These are phyloP conservation scores for Sarotherodon lohbergeri DNA, from an alignment of 2,113 vertebrate species.

Conservation along the genomic window DNA sequence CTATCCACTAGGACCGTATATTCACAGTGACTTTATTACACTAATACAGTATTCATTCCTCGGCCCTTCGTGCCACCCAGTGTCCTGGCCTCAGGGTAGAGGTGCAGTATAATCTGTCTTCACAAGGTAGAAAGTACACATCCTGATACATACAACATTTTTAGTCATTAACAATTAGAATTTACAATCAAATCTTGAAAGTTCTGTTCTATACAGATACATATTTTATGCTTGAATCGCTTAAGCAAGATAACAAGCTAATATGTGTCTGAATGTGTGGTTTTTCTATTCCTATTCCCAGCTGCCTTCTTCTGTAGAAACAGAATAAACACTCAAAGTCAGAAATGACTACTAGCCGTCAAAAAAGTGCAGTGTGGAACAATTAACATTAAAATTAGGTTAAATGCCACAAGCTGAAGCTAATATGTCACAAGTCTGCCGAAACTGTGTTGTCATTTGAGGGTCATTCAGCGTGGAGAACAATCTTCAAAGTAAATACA, in stretches of 20 bases:
- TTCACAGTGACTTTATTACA: conserved; percentile 34
- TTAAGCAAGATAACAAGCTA: not conserved
- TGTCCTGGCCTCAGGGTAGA: not conserved
- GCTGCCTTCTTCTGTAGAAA: not conserved
- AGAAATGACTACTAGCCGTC: not conserved
- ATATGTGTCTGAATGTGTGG: not conserved
- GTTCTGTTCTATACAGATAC: not conserved
- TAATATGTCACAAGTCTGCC: not conserved
- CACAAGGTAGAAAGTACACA: not conserved
- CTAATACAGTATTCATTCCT: conserved; percentile 37
- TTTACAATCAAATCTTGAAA: not conserved
- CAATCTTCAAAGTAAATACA: not conserved
- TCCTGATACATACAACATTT: not conserved
- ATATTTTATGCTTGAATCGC: not conserved
- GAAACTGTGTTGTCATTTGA: not conserved
- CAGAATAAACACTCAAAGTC: not conserved
- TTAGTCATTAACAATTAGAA: not conserved
- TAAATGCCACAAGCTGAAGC: not conserved
- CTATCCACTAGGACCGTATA: conserved; percentile 8
- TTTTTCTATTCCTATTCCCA: not conserved
- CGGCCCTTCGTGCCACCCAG: not conserved
- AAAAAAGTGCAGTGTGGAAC: not conserved
- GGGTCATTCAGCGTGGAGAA: not conserved
- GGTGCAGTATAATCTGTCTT: not conserved
- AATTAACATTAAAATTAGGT: not conserved